These are phyloP conservation scores for Epinephelus cyanopodus DNA, from an alignment of 2,113 vertebrate species.

Conservation along the genomic window DNA sequence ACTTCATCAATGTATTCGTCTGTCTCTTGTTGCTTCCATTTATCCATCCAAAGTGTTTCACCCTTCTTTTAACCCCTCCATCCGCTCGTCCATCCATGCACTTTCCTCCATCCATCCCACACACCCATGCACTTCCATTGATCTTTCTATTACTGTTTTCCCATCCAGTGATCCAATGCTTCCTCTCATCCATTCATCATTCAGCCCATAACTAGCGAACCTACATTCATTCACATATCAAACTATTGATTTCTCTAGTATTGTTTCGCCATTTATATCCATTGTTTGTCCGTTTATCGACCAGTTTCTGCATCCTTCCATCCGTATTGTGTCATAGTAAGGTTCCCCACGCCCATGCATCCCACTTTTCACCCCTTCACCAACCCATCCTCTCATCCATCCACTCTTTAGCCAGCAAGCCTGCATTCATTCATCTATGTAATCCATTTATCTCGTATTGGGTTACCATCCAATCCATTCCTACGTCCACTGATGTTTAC, in stretches of 20 bases:
- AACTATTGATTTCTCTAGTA: neutral
- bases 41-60: neutral
- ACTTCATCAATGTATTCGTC: neutral
- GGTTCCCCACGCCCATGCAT: neutral
- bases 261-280: neutral
- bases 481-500: neutral
- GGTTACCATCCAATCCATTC: neutral
- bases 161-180: neutral
- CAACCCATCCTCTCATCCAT: too few relatives aligned
- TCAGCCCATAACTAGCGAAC: too few relatives aligned
- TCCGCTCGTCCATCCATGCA: neutral
- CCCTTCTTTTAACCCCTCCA: neutral
- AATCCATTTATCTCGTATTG: neutral
- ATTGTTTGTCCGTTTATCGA: neutral
- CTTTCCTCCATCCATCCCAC: neutral
- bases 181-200: neutral
- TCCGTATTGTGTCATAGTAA: neutral
- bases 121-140: neutral
- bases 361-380: neutral
- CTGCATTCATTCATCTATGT: neutral
- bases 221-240: neutral
- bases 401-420: too few relatives aligned
- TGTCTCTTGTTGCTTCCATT: neutral
- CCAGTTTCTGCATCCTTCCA: neutral
- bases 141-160: neutral